Evolutionary conservation across 2,797 vertebrate species (phyloP).

Genomic region (Sebastes vulpes): DNA sequence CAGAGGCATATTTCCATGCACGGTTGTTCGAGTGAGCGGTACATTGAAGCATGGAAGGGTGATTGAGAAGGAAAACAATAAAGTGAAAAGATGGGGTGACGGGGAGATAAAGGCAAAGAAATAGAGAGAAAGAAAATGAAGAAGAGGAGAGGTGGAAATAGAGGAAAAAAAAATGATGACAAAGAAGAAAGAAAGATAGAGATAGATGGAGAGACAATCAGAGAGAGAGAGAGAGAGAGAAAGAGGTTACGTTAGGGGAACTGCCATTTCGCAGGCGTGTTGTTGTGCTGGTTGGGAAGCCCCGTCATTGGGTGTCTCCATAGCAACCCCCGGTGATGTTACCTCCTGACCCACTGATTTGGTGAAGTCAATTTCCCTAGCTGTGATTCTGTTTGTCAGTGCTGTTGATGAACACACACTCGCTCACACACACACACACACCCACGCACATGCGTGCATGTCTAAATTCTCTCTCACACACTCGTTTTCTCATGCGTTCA

Average conservation of each 20-base stretch:
- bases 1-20: conserved; percentile 70
- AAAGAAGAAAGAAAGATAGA: conserved; percentile 3
- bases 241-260: conserved; percentile 75
- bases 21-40: conserved; percentile 43
- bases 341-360: conserved; percentile 87
- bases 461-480: neutral
- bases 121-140: neutral
- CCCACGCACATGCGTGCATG: neutral
- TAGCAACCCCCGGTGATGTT: conserved; percentile 86
- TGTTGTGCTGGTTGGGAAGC: conserved; percentile 76
- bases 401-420: conserved; percentile 41
- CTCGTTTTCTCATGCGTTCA: conserved; percentile 5
- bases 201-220: conserved; percentile 8
- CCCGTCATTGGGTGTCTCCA: conserved; percentile 86
- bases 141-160: neutral
- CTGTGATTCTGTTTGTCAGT: conserved; percentile 80
- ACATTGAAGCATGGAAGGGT: conserved; percentile 43
- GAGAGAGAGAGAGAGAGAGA: conserved; percentile 7
- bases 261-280: conserved; percentile 78
- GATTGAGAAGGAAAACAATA: conserved; percentile 46
- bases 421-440: neutral
- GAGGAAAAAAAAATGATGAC: neutral
- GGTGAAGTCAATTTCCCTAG: conserved; percentile 82
- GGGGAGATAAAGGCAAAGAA: conserved; percentile 24
- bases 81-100: conserved; percentile 13